phyloP scores from a whole-genome alignment of 2,797 vertebrate genomes.

The Poecilia wingei region DNA sequence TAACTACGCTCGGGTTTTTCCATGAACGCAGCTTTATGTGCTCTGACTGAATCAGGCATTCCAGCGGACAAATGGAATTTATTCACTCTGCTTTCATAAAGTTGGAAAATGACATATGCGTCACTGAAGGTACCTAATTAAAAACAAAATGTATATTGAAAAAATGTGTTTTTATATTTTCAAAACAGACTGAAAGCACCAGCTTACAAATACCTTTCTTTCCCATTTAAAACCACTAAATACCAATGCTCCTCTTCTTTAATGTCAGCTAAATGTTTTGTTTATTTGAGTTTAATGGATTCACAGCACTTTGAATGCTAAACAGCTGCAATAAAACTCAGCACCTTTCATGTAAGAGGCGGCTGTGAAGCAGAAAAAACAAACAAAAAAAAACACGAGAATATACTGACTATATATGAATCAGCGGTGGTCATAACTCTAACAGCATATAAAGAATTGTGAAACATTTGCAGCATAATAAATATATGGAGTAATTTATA shows the following conservation, averaged over 20 bases:
- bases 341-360: slow-evolving; percentile 38
- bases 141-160: slow-evolving; percentile 1
- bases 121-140: slow-evolving; percentile 12
- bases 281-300: slow-evolving; percentile 37
- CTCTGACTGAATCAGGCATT: slow-evolving; percentile 55
- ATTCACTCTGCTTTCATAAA: slow-evolving; percentile 51
- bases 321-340: slow-evolving; percentile 59
- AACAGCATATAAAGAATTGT: slow-evolving; percentile 43
- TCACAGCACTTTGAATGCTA: slow-evolving; percentile 41
- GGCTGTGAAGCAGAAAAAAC: slow-evolving; percentile 45
- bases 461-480: slow-evolving; percentile 58
- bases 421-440: slow-evolving; percentile 52
- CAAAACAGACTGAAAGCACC: slow-evolving; percentile 10
- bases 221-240: slow-evolving; percentile 14
- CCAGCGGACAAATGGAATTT: slow-evolving; percentile 39
- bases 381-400: no score
- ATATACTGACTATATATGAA: slow-evolving; percentile 1
- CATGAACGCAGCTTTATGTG: slow-evolving; percentile 64
- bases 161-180: slow-evolving; percentile 5
- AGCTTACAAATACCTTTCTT: slow-evolving; percentile 9
- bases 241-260: slow-evolving; percentile 22
- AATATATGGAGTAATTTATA: slow-evolving; percentile 27
- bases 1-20: slow-evolving; percentile 24
- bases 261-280: slow-evolving; percentile 39
- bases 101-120: slow-evolving; percentile 53